Evolutionary conservation across 1,140 invertebrate species (phyloP).

Genomic region (Stegodyphus mimosarum): DNA sequence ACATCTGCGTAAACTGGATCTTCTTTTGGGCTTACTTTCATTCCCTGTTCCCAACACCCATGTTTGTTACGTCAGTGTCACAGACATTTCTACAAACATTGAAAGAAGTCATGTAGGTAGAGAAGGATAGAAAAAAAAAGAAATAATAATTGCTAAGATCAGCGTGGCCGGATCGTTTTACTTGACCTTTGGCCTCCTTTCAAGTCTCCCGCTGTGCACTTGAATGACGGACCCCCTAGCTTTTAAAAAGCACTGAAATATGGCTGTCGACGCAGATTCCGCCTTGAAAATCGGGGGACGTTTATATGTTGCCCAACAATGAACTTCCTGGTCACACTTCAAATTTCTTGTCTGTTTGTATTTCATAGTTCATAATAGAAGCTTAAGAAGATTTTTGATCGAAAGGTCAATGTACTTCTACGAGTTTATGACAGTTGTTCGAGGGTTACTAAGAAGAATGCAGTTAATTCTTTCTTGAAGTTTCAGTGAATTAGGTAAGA

Average conservation of each 20-base stretch:
- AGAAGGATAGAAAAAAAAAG: not conserved
- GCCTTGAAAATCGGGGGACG: not conserved
- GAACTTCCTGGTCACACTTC: too few species aligned
- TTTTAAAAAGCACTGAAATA: slow-evolving; percentile 37
- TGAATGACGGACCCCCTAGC: slow-evolving; percentile 41
- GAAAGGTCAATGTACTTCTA: too few species aligned
- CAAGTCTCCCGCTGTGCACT: slow-evolving; percentile 16
- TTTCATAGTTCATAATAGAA: too few species aligned
- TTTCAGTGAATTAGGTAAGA: too few species aligned
- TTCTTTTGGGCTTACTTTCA: too few species aligned
- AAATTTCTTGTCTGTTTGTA: too few species aligned
- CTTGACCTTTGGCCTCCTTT: slow-evolving; percentile 23
- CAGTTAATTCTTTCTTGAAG: too few species aligned
- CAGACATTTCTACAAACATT: not conserved
- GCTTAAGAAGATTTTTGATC: too few species aligned
- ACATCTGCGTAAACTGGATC: too few species aligned
- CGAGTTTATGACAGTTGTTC: too few species aligned
- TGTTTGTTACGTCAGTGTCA: not conserved
- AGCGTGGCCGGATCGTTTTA: slow-evolving; percentile 24
- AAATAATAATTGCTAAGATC: slow-evolving; percentile 29
- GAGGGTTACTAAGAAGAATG: too few species aligned
- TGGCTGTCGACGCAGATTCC: slow-evolving; percentile 32
- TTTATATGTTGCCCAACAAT: not conserved
- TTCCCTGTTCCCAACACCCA: too few species aligned
- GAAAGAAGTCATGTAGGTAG: not conserved